A percentile compares a stretch with the other conserved stretches of the same genome.
phyloP scores from a whole-genome alignment of 2,888 invertebrate species.

The Clivina fossor region DNA sequence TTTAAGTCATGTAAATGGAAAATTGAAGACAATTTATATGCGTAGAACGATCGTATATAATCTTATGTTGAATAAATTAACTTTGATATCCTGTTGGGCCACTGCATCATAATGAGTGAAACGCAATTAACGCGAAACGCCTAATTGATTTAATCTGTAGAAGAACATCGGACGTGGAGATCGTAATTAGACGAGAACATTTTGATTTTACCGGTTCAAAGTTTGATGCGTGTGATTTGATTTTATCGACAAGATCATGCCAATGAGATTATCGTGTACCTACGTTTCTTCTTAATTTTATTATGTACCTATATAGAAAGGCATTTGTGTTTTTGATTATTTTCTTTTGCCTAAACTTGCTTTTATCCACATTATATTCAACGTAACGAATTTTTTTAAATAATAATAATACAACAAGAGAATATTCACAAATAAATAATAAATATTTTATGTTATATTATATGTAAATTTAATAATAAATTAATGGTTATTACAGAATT shows the following conservation, averaged over 20 bases:
- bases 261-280: constrained; percentile 2
- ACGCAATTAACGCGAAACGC: constrained; percentile 28
- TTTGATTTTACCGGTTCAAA: constrained; percentile 19
- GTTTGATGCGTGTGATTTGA: constrained; percentile 12
- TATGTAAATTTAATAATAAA: no score
- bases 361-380: no score
- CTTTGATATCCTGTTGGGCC: constrained; percentile 10
- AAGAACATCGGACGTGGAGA: constrained; percentile 13
- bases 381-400: no score
- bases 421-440: no score
- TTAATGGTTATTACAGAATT: no score
- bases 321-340: no score
- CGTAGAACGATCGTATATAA: neutral
- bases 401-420: no score
- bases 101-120: constrained; percentile 27
- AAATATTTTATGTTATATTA: no score
- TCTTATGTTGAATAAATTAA: constrained; percentile 19
- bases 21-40: no score
- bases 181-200: constrained; percentile 19
- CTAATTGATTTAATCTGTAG: constrained; percentile 31
- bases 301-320: no score
- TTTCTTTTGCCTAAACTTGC: no score
- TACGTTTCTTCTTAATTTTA: neutral
- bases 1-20: no score
- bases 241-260: constrained; percentile 3